phyloP scores from a whole-genome alignment of 1,140 invertebrate genomes.

The Odontomachus brunneus region DNA sequence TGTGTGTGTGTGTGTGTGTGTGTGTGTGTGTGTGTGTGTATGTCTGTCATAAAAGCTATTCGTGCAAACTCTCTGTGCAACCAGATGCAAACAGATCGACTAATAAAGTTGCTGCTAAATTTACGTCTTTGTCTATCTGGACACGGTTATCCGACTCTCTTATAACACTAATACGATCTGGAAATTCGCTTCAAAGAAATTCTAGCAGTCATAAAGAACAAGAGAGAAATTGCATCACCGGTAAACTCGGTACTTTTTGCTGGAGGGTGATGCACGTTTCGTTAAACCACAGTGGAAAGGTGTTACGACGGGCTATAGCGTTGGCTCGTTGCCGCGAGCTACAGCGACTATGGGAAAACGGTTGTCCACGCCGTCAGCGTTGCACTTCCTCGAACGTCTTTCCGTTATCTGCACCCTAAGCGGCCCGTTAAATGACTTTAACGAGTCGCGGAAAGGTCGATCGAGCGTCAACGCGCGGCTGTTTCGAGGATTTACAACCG shows the following conservation, averaged over 20 bases:
- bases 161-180: too few relatives aligned
- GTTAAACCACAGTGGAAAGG: slow-evolving; percentile 25
- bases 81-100: too few relatives aligned
- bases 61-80: too few relatives aligned
- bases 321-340: neutral
- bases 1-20: too few relatives aligned
- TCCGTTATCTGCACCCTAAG: slow-evolving; percentile 41
- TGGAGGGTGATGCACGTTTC: neutral
- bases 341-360: neutral
- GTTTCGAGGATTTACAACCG: slow-evolving; percentile 50
- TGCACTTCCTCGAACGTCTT: slow-evolving; percentile 8
- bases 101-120: too few relatives aligned
- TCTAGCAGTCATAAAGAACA: neutral
- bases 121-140: too few relatives aligned
- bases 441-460: slow-evolving; percentile 21
- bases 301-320: neutral
- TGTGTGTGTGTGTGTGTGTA: too few relatives aligned
- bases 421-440: slow-evolving; percentile 45
- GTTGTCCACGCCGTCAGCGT: neutral
- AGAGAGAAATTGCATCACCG: neutral
- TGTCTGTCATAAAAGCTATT: too few relatives aligned
- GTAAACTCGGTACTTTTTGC: slow-evolving; percentile 33
- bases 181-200: neutral
- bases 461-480: neutral
- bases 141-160: too few relatives aligned